phyloP scores from a whole-genome alignment of 1,140 invertebrate genomes.

The Doryteuthis pealeii region DNA sequence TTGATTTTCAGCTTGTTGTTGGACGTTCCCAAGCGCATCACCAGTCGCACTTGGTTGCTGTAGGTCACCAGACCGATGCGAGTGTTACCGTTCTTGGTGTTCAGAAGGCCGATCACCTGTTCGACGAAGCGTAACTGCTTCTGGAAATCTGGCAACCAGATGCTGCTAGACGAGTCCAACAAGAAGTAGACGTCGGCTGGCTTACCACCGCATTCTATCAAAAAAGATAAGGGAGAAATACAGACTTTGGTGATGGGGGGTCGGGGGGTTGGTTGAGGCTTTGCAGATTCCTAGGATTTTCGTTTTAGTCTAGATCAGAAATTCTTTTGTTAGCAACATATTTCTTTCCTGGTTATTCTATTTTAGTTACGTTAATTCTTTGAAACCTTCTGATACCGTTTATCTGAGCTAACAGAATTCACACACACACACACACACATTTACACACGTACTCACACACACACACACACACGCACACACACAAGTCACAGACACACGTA shows the following conservation, averaged over 20 bases:
- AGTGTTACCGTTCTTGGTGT: slow-evolving; percentile 28
- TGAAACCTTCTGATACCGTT: too few species aligned
- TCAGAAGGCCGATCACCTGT: slow-evolving; percentile 41
- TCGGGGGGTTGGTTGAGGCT: too few species aligned
- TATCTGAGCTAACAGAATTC: too few species aligned
- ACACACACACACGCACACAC: neutral
- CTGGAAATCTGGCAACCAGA: slow-evolving; percentile 40
- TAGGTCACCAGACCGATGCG: slow-evolving; percentile 38
- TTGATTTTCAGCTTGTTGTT: neutral
- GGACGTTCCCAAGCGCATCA: slow-evolving; percentile 23
- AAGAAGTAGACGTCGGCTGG: slow-evolving; percentile 51
- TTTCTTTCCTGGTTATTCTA: too few species aligned
- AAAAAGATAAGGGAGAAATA: neutral
- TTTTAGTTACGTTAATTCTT: too few species aligned
- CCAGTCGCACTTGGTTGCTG: slow-evolving; percentile 34
- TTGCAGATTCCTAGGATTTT: too few species aligned
- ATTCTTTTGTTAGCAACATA: too few species aligned
- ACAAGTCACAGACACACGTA: too few species aligned
- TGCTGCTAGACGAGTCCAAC: slow-evolving; percentile 49
- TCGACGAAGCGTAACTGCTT: slow-evolving; percentile 42
- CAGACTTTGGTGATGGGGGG: neutral
- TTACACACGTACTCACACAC: neutral
- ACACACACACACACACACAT: neutral
- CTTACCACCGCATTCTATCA: slow-evolving; percentile 47
- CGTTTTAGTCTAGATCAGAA: too few species aligned